Percentiles rank a stretch among this genome's conserved stretches.
Evolutionary conservation across 1,140 invertebrate species (phyloP).

Genomic region (Pseudomyrmex concolor): DNA sequence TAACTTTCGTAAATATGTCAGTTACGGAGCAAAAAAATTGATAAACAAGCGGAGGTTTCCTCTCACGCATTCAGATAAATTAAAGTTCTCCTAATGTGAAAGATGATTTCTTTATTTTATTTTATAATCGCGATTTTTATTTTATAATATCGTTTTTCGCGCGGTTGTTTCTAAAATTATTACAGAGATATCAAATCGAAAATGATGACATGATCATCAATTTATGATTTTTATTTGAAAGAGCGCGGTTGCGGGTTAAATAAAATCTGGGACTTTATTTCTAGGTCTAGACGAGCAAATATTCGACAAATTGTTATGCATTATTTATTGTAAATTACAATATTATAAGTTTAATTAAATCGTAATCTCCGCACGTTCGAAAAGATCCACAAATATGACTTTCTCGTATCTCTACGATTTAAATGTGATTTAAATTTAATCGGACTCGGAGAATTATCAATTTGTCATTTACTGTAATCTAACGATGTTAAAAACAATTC

Average conservation of each 20-base stretch:
- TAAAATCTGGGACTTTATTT: slow-evolving; percentile 42
- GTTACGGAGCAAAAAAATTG: not conserved
- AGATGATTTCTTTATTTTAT: slow-evolving; percentile 18
- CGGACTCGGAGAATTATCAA: not conserved
- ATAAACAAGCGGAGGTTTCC: not conserved
- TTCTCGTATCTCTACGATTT: not conserved
- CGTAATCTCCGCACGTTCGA: not conserved
- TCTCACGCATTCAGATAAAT: not conserved
- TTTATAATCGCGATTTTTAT: too few relatives aligned
- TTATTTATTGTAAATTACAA: slow-evolving; percentile 24
- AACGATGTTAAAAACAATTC: too few relatives aligned
- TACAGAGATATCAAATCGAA: not conserved
- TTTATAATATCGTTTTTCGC: too few relatives aligned
- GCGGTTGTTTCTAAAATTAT: not conserved
- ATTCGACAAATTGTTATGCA: slow-evolving; percentile 8
- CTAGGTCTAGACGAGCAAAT: not conserved
- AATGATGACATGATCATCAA: slow-evolving; percentile 3
- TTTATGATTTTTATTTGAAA: slow-evolving; percentile 14
- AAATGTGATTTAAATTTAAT: slow-evolving; percentile 14
- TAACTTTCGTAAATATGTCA: not conserved
- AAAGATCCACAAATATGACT: slow-evolving; percentile 17
- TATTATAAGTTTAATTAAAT: not conserved
- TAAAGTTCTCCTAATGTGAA: not conserved
- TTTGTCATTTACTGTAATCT: not conserved
- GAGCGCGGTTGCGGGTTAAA: not conserved